A percentile compares a stretch with the other conserved stretches of the same genome.
These are phyloP conservation scores for Sisor rabdophorus DNA, from an alignment of 2,113 vertebrate genomes.

Conservation along the genomic window DNA sequence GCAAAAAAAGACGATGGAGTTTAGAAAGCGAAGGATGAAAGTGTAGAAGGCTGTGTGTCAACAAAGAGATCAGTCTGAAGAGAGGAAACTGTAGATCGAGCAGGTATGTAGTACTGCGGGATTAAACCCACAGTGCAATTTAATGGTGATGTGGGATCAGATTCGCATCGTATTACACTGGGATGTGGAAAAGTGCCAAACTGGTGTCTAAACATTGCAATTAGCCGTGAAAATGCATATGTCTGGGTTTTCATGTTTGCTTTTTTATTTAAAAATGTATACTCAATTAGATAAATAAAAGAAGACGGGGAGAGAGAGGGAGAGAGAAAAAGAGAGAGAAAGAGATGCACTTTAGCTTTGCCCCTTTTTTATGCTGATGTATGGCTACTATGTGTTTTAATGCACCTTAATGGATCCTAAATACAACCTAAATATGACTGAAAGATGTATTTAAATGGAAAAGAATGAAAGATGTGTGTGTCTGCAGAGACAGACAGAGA, in stretches of 20 bases:
- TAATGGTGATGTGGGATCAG: conserved; percentile 7
- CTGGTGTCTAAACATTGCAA: neutral
- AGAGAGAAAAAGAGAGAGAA: conserved; percentile 17
- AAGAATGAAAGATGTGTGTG: conserved; percentile 17
- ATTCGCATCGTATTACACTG: neutral
- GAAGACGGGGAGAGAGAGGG: conserved; percentile 4
- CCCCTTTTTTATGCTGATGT: neutral
- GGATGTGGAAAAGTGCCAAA: conserved; percentile 25
- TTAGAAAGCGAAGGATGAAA: conserved; percentile 9
- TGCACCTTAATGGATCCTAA: conserved; percentile 41
- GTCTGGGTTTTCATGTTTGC: neutral
- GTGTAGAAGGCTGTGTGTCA: conserved; percentile 27
- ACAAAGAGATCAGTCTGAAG: conserved; percentile 16
- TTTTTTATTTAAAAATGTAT: neutral
- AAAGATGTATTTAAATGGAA: conserved; percentile 4
- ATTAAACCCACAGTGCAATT: conserved; percentile 27
- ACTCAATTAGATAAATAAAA: neutral
- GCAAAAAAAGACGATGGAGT: conserved; percentile 21
- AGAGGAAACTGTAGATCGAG: conserved; percentile 55
- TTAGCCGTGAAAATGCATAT: neutral
- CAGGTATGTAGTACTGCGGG: conserved; percentile 64
- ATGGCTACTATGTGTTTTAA: conserved; percentile 41
- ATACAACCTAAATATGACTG: conserved; percentile 21
- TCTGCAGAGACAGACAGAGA: conserved; percentile 22
- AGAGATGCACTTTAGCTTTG: neutral